Evolutionary conservation across 2,888 invertebrate genomes (phyloP).

Genomic region (Tiliacea aurago): DNA sequence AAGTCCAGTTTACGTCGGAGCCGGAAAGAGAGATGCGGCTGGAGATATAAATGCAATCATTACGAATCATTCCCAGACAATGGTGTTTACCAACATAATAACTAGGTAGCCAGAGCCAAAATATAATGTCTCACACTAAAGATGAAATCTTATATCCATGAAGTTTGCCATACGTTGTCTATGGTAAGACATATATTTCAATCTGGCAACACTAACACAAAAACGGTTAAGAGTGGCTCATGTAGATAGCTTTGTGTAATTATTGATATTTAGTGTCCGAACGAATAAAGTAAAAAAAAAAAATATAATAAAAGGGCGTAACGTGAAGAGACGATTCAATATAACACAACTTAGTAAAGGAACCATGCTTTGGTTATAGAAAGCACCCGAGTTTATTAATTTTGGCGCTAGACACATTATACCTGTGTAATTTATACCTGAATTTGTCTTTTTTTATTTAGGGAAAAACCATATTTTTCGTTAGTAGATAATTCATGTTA

Average conservation of each 20-base stretch:
- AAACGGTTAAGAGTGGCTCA: conserved; percentile 85
- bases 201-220: conserved; percentile 74
- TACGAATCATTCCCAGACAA: conserved; percentile 88
- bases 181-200: conserved; percentile 61
- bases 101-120: conserved; percentile 78
- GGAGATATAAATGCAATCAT: conserved; percentile 84
- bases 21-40: conserved; percentile 80
- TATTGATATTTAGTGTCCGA: conserved; percentile 89
- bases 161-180: conserved; percentile 59
- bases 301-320: conserved; percentile 76
- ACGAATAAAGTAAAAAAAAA: conserved; percentile 78
- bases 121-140: conserved; percentile 65
- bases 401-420: conserved; percentile 81
- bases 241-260: conserved; percentile 91
- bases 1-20: conserved; percentile 84
- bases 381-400: conserved; percentile 77
- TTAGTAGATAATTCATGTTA: conserved; percentile 86
- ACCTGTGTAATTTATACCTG: conserved; percentile 80
- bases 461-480: conserved; percentile 73
- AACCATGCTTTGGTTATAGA: conserved; percentile 78
- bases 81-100: conserved; percentile 78
- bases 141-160: conserved; percentile 59
- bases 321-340: conserved; percentile 76
- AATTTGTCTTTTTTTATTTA: conserved; percentile 74
- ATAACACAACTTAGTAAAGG: conserved; percentile 75